phyloP scores from a whole-genome alignment of 2,797 vertebrate species.

The Propithecus perrieri region DNA sequence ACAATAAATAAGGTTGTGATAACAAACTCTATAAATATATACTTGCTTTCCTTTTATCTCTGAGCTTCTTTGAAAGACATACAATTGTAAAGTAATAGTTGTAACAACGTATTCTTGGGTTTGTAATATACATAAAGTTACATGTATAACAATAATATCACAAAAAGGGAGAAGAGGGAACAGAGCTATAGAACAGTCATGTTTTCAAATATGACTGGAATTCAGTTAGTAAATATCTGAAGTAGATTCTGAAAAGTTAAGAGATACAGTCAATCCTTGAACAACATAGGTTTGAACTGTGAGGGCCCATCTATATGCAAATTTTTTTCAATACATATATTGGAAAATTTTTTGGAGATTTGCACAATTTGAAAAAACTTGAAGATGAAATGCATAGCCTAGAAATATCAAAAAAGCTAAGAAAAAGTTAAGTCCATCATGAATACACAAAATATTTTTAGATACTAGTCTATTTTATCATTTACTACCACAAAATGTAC shows the following conservation, averaged over 20 bases:
- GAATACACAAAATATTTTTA: background rate
- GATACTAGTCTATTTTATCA: background rate
- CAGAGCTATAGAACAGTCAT: background rate
- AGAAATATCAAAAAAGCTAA: background rate
- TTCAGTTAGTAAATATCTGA: background rate
- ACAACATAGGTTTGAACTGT: background rate
- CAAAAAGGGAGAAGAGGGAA: background rate
- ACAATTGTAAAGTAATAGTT: background rate
- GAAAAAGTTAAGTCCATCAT: background rate
- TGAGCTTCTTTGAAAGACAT: background rate
- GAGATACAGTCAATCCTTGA: background rate
- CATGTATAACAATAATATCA: background rate
- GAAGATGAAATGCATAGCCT: background rate
- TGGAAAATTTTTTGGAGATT: background rate
- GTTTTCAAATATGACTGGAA: background rate
- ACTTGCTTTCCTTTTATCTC: background rate
- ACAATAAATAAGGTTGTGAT: background rate
- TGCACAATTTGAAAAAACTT: background rate
- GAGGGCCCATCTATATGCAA: background rate
- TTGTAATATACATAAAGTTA: background rate
- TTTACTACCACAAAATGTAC: background rate
- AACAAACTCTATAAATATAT: background rate
- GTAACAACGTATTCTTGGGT: background rate
- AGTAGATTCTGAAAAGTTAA: background rate
- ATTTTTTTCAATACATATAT: background rate